These are phyloP conservation scores for Nymphicus hollandicus DNA, from an alignment of 2,113 vertebrate species.

Conservation along the genomic window DNA sequence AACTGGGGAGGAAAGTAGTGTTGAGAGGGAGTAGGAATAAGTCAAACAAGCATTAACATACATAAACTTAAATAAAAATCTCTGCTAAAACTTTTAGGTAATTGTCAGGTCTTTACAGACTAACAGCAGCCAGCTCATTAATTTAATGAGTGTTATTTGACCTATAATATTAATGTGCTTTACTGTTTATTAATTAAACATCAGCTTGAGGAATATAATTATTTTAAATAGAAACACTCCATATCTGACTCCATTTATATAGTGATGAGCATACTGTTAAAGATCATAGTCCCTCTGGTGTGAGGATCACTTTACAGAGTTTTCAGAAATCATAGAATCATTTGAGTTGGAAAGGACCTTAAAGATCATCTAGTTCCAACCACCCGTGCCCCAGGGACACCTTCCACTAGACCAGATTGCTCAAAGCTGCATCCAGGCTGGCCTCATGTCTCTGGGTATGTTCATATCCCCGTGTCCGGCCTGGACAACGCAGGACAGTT, in stretches of 20 bases:
- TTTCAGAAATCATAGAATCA: neutral
- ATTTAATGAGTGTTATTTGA: neutral
- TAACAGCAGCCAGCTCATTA: neutral
- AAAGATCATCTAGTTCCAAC: neutral
- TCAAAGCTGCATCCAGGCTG: neutral
- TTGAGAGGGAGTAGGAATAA: neutral
- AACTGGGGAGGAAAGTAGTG: neutral
- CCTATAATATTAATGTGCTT: neutral
- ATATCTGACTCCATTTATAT: neutral
- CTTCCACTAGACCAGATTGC: neutral
- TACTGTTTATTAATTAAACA: conserved; percentile 25
- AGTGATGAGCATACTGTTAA: neutral
- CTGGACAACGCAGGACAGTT: neutral
- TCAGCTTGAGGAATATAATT: neutral
- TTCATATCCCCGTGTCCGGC: neutral
- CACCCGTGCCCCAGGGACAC: neutral
- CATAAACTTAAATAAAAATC: neutral
- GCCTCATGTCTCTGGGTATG: neutral
- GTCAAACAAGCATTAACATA: neutral
- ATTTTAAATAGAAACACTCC: neutral
- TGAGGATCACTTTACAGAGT: neutral
- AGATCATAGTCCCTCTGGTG: neutral
- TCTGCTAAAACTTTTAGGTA: neutral
- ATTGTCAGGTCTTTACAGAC: neutral
- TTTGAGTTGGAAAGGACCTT: neutral